Conservation (phyloP, 1,140 invertebrate genomes). For the Uloborus diversus region DNA sequence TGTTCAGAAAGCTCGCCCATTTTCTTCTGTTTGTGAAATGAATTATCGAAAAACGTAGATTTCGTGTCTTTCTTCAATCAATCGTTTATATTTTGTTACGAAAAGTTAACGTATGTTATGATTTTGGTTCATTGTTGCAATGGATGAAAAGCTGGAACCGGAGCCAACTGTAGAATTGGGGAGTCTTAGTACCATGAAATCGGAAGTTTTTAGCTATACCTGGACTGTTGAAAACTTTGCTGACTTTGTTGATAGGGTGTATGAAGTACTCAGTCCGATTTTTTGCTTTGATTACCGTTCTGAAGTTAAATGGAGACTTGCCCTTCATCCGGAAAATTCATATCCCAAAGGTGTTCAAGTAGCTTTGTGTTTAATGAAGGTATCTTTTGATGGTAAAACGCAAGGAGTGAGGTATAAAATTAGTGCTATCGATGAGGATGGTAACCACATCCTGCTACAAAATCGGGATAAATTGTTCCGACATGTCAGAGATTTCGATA, state of each 20-base stretch:
- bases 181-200: too few species aligned
- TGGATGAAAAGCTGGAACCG: too few species aligned
- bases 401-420: neutral
- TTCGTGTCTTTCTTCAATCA: too few species aligned
- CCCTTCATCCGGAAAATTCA: neutral
- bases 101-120: too few species aligned
- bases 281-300: neutral
- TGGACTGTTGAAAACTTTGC: constrained; percentile 8
- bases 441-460: neutral
- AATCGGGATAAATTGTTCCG: neutral
- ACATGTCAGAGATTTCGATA: neutral
- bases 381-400: neutral
- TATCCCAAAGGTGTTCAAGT: constrained; percentile 3
- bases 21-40: too few species aligned
- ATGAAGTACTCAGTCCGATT: neutral
- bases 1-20: too few species aligned
- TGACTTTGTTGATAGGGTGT: neutral
- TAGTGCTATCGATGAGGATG: neutral
- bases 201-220: too few species aligned
- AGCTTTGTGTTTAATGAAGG: neutral
- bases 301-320: constrained; percentile 19
- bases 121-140: too few species aligned
- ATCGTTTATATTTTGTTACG: too few species aligned
- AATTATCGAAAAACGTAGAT: too few species aligned
- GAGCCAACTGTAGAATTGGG: too few species aligned